phyloP scores from a whole-genome alignment of 2,797 vertebrate genomes.

The Hoplostethus mediterraneus region DNA sequence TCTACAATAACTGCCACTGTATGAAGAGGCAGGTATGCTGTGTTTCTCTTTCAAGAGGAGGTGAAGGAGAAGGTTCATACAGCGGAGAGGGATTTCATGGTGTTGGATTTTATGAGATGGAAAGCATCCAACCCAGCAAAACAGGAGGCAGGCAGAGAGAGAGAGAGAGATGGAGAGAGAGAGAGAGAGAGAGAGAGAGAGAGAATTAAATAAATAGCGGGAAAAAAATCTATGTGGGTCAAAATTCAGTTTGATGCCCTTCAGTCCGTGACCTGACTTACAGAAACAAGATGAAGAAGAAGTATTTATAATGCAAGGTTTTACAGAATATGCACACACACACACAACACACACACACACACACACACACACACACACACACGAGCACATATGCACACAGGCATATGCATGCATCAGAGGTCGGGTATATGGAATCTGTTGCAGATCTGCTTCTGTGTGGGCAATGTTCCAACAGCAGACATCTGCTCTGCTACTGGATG shows the following conservation, averaged over 20 bases:
- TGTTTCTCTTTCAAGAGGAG: constrained; percentile 1
- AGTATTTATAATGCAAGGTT: neutral
- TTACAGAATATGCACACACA: neutral
- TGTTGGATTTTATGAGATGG: constrained; percentile 22
- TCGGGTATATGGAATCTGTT: constrained; percentile 38
- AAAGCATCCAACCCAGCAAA: constrained; percentile 12
- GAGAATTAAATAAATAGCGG: neutral
- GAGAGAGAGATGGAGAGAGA: constrained; percentile 1
- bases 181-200: constrained; percentile 3
- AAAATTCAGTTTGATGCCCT: constrained; percentile 4
- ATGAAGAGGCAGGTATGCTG: neutral
- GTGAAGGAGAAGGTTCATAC: constrained; percentile 4
- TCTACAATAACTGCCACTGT: neutral
- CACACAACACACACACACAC: neutral
- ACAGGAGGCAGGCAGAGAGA: neutral
- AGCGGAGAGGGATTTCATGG: constrained; percentile 29
- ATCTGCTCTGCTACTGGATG: constrained; percentile 66
- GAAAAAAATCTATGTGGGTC: neutral
- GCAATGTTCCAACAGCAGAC: constrained; percentile 45
- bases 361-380: neutral
- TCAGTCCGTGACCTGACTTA: neutral
- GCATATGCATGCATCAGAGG: constrained; percentile 11
- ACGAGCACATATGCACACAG: constrained; percentile 11
- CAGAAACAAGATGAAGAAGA: neutral
- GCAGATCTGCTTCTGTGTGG: constrained; percentile 53